Conservation (phyloP, 2,113 vertebrate genomes). For the Orientallactaga bullata region DNA sequence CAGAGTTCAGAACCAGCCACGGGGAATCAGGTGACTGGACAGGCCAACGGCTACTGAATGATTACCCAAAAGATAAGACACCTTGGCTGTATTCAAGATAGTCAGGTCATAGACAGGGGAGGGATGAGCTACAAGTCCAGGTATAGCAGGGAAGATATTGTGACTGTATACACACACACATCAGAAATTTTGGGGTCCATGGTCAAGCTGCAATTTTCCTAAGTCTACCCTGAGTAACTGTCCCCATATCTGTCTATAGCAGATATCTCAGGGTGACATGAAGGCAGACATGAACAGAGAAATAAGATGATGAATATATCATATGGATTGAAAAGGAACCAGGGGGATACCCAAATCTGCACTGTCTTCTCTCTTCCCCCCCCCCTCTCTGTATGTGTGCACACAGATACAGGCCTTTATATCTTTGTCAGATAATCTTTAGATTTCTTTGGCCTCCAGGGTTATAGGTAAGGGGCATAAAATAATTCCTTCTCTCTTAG, state of each 20-base stretch:
- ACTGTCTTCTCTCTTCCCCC: no score
- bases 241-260: neutral
- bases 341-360: neutral
- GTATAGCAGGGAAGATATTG: neutral
- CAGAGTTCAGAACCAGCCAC: constrained; percentile 1
- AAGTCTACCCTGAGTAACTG: neutral
- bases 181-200: neutral
- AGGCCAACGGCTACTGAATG: neutral
- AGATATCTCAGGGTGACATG: neutral
- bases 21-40: neutral
- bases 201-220: neutral
- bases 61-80: neutral
- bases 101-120: neutral
- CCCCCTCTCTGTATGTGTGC: no score
- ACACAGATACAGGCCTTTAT: neutral
- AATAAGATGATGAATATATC: neutral
- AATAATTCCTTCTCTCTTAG: neutral
- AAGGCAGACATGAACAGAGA: neutral
- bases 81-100: neutral
- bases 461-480: neutral
- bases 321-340: neutral
- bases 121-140: neutral
- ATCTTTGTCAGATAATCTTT: neutral
- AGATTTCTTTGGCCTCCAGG: neutral
- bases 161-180: neutral